A percentile compares a stretch with the other conserved stretches of the same genome.
Conservation (phyloP, 1,140 invertebrate genomes). For the Drosophila pruinosa region DNA sequence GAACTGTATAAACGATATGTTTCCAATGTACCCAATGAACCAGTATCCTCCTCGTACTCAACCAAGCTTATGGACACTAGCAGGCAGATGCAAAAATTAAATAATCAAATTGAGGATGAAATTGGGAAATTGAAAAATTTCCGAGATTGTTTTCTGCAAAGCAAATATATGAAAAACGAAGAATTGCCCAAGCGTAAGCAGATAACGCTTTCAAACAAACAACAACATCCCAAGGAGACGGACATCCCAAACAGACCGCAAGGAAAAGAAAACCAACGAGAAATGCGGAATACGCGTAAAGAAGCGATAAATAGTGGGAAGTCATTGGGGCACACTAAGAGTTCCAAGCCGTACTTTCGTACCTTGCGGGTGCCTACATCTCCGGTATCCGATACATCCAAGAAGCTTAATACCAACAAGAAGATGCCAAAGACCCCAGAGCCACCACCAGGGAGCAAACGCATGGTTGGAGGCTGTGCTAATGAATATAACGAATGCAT, state of each 20-base stretch:
- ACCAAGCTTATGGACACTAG: slow-evolving; percentile 15
- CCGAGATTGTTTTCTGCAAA: background rate
- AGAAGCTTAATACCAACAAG: background rate
- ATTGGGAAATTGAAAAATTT: slow-evolving; percentile 39
- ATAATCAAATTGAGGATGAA: slow-evolving; percentile 42
- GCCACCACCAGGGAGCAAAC: background rate
- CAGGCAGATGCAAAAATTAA: slow-evolving; percentile 13
- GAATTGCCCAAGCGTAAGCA: no score
- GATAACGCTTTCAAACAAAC: no score
- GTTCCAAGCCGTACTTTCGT: background rate
- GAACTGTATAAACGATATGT: slow-evolving; percentile 6
- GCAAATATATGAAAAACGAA: background rate
- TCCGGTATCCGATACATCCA: background rate
- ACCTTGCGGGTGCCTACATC: background rate
- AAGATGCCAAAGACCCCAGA: no score
- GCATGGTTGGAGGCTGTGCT: slow-evolving; percentile 23
- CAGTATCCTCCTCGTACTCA: background rate
- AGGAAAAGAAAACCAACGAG: background rate
- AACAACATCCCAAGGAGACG: no score
- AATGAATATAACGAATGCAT: background rate
- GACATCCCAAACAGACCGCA: background rate
- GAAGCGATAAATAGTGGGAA: background rate
- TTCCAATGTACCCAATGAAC: background rate
- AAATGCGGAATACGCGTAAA: background rate
- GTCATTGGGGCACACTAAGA: background rate